A percentile compares a stretch with the other conserved stretches of the same genome.
Evolutionary conservation across 2,797 vertebrate species (phyloP).

Genomic region (Aulostomus chinensis): DNA sequence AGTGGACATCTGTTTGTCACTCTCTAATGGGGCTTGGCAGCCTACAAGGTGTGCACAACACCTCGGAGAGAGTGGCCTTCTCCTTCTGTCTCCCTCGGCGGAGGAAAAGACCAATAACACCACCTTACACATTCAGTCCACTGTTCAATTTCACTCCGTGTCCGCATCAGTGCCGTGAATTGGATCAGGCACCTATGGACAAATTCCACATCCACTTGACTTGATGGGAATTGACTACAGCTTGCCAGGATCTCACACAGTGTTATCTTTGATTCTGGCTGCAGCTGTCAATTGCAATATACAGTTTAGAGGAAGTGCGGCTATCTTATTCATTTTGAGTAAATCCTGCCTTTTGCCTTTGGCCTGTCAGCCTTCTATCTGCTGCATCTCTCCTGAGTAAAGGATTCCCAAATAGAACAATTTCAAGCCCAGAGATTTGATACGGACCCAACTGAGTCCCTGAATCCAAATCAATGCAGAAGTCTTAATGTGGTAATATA

Average conservation of each 20-base stretch:
- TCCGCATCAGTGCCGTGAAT: slow-evolving; percentile 62
- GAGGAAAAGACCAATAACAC: slow-evolving; percentile 74
- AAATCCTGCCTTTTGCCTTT: slow-evolving; percentile 59
- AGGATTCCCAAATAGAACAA: slow-evolving; percentile 40
- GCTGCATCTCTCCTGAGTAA: slow-evolving; percentile 41
- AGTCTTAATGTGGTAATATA: too few species aligned
- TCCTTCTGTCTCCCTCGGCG: slow-evolving; percentile 47
- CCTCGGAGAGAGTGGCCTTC: slow-evolving; percentile 64
- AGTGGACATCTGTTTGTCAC: slow-evolving; percentile 73
- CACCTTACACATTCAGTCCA: slow-evolving; percentile 36
- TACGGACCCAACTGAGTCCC: slow-evolving; percentile 2
- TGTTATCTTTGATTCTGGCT: slow-evolving; percentile 50
- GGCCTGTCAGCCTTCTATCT: slow-evolving; percentile 54
- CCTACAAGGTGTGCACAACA: slow-evolving; percentile 69
- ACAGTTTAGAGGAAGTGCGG: slow-evolving; percentile 52
- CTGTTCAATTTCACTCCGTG: slow-evolving; percentile 71
- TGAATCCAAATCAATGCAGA: slow-evolving; percentile 12
- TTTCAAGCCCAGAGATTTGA: slow-evolving; percentile 31
- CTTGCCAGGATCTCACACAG: slow-evolving; percentile 46
- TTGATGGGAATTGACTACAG: slow-evolving; percentile 75
- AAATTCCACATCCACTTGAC: slow-evolving; percentile 70
- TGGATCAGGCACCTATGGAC: slow-evolving; percentile 73
- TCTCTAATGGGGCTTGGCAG: slow-evolving; percentile 76
- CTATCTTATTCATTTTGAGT: slow-evolving; percentile 65
- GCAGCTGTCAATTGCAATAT: slow-evolving; percentile 66